Conservation (phyloP, 2,797 vertebrate species). For the Leontopithecus rosalia region DNA sequence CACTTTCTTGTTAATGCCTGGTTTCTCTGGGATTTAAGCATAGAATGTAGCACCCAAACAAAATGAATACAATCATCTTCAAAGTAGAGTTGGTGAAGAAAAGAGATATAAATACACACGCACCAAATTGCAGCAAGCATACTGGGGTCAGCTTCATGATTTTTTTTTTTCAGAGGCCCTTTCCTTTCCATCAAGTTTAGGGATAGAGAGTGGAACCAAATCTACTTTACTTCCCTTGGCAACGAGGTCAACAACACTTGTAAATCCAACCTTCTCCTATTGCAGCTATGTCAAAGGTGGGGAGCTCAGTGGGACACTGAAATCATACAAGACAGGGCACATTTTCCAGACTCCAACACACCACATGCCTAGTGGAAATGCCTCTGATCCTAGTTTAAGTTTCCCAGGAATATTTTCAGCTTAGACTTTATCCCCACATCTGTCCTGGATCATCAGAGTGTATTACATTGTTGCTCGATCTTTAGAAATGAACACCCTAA, state of each 20-base stretch:
- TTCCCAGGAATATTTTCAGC: constrained; percentile 67
- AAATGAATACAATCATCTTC: not conserved
- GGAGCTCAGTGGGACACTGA: constrained; percentile 80
- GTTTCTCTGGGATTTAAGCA: not conserved
- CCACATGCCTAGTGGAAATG: constrained; percentile 61
- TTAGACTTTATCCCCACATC: constrained; percentile 47
- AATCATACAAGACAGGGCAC: constrained; percentile 71
- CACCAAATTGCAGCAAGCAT: not conserved
- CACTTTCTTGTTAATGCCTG: no score
- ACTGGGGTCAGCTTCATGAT: constrained; percentile 54
- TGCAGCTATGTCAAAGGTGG: constrained; percentile 82
- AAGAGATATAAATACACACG: not conserved
- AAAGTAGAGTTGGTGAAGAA: not conserved
- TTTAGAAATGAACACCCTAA: constrained; percentile 73
- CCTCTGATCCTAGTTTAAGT: constrained; percentile 75
- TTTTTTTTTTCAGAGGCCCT: constrained; percentile 66
- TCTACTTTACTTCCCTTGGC: constrained; percentile 88
- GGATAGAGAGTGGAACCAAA: constrained; percentile 62
- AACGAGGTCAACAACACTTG: constrained; percentile 91
- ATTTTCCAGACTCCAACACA: constrained; percentile 67
- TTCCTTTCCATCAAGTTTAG: constrained; percentile 76
- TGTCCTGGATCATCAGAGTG: constrained; percentile 41
- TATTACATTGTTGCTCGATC: constrained; percentile 64
- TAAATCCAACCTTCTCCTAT: constrained; percentile 87
- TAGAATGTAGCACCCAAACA: not conserved